These are phyloP conservation scores for Chionodraco myersi DNA, from an alignment of 2,113 vertebrate genomes.

Conservation along the genomic window DNA sequence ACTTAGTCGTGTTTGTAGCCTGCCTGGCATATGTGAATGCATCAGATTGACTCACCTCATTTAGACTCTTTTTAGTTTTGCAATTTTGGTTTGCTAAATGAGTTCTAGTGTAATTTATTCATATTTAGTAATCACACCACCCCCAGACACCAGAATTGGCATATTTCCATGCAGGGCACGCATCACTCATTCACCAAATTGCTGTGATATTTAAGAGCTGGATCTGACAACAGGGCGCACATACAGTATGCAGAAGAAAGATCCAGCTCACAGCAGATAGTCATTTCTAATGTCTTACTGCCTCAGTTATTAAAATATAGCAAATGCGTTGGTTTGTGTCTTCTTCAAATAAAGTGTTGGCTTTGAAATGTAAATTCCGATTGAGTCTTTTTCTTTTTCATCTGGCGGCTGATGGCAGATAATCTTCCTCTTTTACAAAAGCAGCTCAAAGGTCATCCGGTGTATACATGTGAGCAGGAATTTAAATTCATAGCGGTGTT, in stretches of 20 bases:
- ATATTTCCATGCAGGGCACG: slow-evolving; percentile 52
- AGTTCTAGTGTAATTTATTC: slow-evolving; percentile 34
- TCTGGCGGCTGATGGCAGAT: neutral
- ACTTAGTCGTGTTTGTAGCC: slow-evolving; percentile 7
- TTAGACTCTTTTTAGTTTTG: neutral
- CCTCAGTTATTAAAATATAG: no score
- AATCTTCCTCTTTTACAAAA: neutral
- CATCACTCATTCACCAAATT: slow-evolving; percentile 34
- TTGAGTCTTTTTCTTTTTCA: neutral
- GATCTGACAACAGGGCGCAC: slow-evolving; percentile 39
- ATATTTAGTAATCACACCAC: slow-evolving; percentile 20
- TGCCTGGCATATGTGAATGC: neutral
- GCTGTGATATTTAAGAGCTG: slow-evolving; percentile 5
- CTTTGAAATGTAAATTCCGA: neutral
- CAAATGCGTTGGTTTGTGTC: neutral
- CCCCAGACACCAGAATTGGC: neutral
- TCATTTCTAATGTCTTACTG: neutral
- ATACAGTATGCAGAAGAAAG: slow-evolving; percentile 1
- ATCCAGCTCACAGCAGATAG: neutral
- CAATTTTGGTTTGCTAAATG: slow-evolving; percentile 9
- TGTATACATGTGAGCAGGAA: neutral
- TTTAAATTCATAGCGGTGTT: no score
- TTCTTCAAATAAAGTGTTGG: neutral
- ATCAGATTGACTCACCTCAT: slow-evolving; percentile 7
- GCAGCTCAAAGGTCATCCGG: neutral